Evolutionary conservation across 1,140 invertebrate genomes (phyloP), one percentile per base, ranked within the genome.

Genomic region (Bombus pascuorum): DNA sequence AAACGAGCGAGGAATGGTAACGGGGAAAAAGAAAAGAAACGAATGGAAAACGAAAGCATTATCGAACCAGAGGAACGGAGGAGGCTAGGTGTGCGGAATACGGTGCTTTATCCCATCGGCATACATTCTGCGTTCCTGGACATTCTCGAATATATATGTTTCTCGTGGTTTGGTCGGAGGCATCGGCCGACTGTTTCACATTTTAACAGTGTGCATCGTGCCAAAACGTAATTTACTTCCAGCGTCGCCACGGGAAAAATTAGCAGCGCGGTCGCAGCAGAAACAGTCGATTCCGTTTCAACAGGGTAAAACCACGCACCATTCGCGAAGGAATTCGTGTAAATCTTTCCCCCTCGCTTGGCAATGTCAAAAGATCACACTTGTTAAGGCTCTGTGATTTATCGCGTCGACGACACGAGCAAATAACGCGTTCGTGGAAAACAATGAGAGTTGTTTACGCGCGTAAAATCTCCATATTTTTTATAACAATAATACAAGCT

Each of bases 101-200:
- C 86, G 72, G 81, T 90, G 76, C 87, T 91, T 92, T 90, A 90
- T 91, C 88, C 89, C 82, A 34, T 91, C 86, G 85, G 90, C 89
- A 80, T 91, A 89, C 75, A 87, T 88, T 85, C 76, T 86, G 79
- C 85, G 85, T 79, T 83, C 77, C 47, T 66, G 80, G 70, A 78
- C 87, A 91, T 90, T 86, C 81, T 81, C 85, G 83, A 81, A 78
- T 78, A 80, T 87, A 85, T 80, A 85, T 82, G 71, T 81, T 82
- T 81, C 53, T 62, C 76, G 81, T 70, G 86, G 75, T 78, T 70
- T 72, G 81, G 59, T 62, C 47, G 37, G 32, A 66, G 37, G 25
- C 28, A 25, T 10, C 73, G 25, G 39, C 22, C 65, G 74, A 77
- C 74, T 78, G 82, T 83, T 78, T 83, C 74, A 47, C 82, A 34